Base-by-base conservation (phyloP, 2,888 invertebrate species). In the Corythucha ciliata region DNA sequence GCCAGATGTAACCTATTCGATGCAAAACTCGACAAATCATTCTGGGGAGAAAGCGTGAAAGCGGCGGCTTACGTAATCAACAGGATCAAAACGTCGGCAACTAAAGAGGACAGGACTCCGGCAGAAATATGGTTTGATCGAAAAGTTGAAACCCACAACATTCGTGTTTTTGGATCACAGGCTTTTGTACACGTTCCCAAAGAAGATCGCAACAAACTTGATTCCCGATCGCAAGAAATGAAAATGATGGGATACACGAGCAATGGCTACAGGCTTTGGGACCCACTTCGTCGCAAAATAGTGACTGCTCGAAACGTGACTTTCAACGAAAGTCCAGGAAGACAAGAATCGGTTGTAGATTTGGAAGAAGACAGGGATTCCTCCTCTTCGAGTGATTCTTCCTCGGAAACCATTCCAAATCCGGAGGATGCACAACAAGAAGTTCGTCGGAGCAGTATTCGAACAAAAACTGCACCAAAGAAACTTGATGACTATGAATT, bases 131-230 rank as follows among this genome's bases (percentile, higher is more conserved):
- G 29, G 29, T 29, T 10, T n/a, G n/a, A 29, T 29, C 29, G 29
- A 29, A 8, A 8, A 10, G 29, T n/a, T 29, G 29, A 29, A 8
- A 29, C 29, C 12, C 10, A n/a, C 10, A 29, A 29, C 12, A 29
- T 29, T 29, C 29, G 29, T 29, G 29, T 29, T 10, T 29, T 29
- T 29, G 29, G 29, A n/a, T 29, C 10, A 10, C 8, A 29, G n/a
- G 29, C 29, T n/a, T 29, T 10, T 29, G 29, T n/a, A 8, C 29
- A 10, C 12, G n/a, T 29, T 10, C 29, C 29, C 29, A 29, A 29
- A 29, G 29, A 29, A n/a, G 29, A 29, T n/a, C 8, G 29, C 8
- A n/a, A n/a, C n/a, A 48, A 48, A 37, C 48, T 48, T 16, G 36
- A 16, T 24, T 10, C 36, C 18, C 36, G 48, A 8, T 48, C 48